Conservation (phyloP, 2,888 invertebrate species). For the Hymenopus coronatus region DNA sequence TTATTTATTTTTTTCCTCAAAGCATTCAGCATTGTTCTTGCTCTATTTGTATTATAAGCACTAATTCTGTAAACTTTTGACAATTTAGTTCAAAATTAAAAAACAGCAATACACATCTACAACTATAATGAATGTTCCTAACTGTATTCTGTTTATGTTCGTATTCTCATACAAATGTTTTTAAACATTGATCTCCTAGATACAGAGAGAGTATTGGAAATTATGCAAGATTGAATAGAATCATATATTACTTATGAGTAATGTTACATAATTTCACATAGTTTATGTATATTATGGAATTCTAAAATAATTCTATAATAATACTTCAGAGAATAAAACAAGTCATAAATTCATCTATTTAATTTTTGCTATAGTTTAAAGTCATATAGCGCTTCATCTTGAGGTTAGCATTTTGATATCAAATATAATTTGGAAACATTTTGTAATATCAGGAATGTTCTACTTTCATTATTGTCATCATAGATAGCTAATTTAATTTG, state of each 20-base stretch:
- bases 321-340: not conserved
- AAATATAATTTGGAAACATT: not conserved
- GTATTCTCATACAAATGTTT: not conserved
- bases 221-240: not conserved
- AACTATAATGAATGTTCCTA: not conserved
- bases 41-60: not conserved
- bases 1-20: no score
- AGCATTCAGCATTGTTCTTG: not conserved
- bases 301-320: not conserved
- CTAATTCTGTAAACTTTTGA: not conserved
- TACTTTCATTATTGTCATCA: not conserved
- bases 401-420: not conserved
- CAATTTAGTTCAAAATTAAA: not conserved
- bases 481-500: not conserved
- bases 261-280: not conserved
- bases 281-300: not conserved
- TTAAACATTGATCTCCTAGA: not conserved
- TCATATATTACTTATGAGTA: not conserved
- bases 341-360: not conserved
- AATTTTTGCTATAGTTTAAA: not conserved
- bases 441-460: not conserved
- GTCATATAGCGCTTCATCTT: not conserved
- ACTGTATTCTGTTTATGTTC: not conserved
- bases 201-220: not conserved
- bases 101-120: not conserved